Evolutionary conservation across 2,113 vertebrate genomes (phyloP), one percentile per base, ranked within the genome.

Genomic region (Agelaius tricolor): DNA sequence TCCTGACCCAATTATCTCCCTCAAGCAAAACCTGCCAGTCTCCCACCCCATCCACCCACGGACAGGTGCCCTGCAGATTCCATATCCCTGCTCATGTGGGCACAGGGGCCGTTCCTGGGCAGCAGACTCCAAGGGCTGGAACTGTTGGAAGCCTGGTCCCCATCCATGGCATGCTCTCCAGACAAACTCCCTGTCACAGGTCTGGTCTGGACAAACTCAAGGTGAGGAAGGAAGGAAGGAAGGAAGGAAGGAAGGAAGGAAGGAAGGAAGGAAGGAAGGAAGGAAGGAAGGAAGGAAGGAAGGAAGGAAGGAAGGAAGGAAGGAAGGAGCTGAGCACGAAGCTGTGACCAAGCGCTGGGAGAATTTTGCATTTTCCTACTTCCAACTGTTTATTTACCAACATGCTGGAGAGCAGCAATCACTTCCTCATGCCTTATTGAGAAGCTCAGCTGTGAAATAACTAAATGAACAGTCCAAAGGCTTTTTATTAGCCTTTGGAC

Each of bases 401-500:
- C 69, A 20, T 72, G 77, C 65, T 84, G 81, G 88, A 93, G 44
- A 96, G 85, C 57, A 84, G 79, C 2, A 2, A 57, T 88, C 65
- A 54, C 86, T 90, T 96, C 90, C 90, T 96, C 58, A 27, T 87
- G 83, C 93, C 92, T 92, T 96, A 94, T 52, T 93, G 85, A 94
- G 94, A 96, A 95, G 82, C 94, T 97, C 87, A 96, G 87, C 96
- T 97, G 92, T 96, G 93, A 96, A 95, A 93, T 89, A 96, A 88
- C 86, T 94, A 96, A 97, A 92, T 95, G 92, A 97, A 95, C 96
- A 95, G 1, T 96, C 85, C 69, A 37, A 37, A 37, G 37, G 37
- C 87, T 88, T 96, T 96, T 96, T 96, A 97, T 97, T 96, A 96
- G 92, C 93, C 79, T 94, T 95, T 96, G 96, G 97, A 91, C 86